Base-by-base conservation (phyloP, 2,888 invertebrate genomes). In the Cryptophagus acutangulus region DNA sequence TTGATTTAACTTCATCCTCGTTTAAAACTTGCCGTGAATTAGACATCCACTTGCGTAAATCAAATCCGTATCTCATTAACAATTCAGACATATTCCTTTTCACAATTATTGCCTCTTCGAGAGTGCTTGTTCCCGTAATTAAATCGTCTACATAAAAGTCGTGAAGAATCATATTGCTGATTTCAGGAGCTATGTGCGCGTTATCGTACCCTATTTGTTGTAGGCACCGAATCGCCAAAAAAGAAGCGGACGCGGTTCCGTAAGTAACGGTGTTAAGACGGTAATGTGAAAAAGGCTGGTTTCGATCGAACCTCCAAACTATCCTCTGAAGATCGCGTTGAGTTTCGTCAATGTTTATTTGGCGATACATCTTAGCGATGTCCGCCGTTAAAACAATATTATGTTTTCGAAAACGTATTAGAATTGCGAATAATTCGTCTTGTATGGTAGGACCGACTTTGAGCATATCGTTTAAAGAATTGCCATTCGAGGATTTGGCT, bases 181-280 rank as follows among this genome's bases (percentile, higher is more conserved):
- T 29, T 3, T n/a, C 2, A 13, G 26, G 26, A 26, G 12, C n/a
- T 26, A 4, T n/a, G 3, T 3, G 10, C 12, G n/a, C 12, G 9
- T 26, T 10, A 17, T 9, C 10, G 8, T 14, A 9, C 2, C 36
- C 46, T 1, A 55, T 29, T 33, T 51, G 46, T n/a, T 40, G 16
- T 3, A 57, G 9, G 2, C 46, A 34, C 1, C 48, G 41, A 8
- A 45, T 45, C 1, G 52, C 52, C 5, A 55, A 28, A 42, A 38
- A 54, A n/a, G 51, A 46, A 2, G 52, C 53, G 3, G 45, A 30
- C 1, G 49, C 41, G 3, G 45, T 51, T 1, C 55, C 55, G 29
- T 54, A 54, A 2, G 51, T 54, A 1, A 54, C 53, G 2, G 52
- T 54, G 10, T 17, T 31, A 8, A 28, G 48, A 17, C 29, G 25